These are phyloP conservation scores for Ammospiza caudacuta DNA, from an alignment of 2,113 vertebrate species.

Conservation along the genomic window DNA sequence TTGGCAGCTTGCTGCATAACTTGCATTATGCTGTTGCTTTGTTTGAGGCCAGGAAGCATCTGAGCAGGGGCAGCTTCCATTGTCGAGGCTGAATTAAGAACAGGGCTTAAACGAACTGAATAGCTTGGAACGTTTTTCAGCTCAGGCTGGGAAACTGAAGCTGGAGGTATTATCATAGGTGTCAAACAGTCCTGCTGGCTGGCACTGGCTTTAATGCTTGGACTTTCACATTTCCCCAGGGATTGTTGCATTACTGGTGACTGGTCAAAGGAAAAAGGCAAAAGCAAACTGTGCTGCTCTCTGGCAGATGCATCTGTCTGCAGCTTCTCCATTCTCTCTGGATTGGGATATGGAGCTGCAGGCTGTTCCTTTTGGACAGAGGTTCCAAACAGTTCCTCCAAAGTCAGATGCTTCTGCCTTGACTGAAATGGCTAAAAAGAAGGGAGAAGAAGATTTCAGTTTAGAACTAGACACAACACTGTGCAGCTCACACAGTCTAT, in stretches of 20 bases:
- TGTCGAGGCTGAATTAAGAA: conserved; percentile 77
- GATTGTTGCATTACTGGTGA: conserved; percentile 71
- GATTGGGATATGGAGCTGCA: conserved; percentile 54
- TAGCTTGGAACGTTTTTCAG: conserved; percentile 74
- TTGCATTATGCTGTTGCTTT: conserved; percentile 70
- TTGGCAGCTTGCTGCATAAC: conserved; percentile 77
- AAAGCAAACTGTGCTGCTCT: conserved; percentile 76
- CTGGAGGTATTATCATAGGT: conserved; percentile 76
- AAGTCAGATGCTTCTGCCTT: conserved; percentile 94
- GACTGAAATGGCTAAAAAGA: conserved; percentile 79
- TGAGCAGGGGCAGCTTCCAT: conserved; percentile 74
- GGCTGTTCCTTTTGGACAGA: conserved; percentile 89
- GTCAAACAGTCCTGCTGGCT: conserved; percentile 67
- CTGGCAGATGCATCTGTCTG: conserved; percentile 70
- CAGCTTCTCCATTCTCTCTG: conserved; percentile 72
- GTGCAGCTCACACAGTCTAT: background rate
- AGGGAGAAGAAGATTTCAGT: background rate
- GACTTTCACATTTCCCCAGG: conserved; percentile 71
- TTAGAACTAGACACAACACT: background rate
- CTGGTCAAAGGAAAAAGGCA: conserved; percentile 80
- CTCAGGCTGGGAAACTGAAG: conserved; percentile 76
- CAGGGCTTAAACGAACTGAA: conserved; percentile 74
- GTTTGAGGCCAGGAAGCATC: conserved; percentile 68
- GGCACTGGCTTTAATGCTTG: conserved; percentile 50
- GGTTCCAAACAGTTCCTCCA: conserved; percentile 96